Conservation (phyloP, 2,113 vertebrate genomes). For the Prunella fulvescens region DNA sequence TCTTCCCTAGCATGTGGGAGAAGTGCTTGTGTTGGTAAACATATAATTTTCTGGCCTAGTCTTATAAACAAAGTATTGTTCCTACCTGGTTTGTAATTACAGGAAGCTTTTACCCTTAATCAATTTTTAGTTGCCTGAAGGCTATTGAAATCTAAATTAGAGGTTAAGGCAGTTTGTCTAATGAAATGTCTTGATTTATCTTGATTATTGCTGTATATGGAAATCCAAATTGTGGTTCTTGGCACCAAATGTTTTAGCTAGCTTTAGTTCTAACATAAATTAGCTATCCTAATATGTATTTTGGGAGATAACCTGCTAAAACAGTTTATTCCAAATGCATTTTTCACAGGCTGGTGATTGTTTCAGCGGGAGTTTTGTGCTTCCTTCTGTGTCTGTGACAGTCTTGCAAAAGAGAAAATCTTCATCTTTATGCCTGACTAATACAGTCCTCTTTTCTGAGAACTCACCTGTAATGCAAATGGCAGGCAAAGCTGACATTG, state of each 20-base stretch:
- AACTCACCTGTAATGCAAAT: background rate
- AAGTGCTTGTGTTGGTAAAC: background rate
- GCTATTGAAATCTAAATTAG: background rate
- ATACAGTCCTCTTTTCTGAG: background rate
- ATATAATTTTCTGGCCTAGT: background rate
- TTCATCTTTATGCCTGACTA: background rate
- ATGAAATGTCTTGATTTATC: background rate
- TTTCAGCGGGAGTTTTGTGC: background rate
- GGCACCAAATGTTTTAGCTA: background rate
- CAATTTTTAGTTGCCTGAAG: background rate
- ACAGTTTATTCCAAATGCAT: background rate
- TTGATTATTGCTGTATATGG: background rate
- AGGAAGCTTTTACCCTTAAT: slow-evolving; percentile 17
- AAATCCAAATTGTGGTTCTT: background rate
- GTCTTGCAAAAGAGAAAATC: background rate
- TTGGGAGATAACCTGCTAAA: background rate
- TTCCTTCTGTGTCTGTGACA: background rate
- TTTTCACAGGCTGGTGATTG: background rate
- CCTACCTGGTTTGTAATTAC: background rate
- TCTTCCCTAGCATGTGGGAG: background rate
- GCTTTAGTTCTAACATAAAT: background rate
- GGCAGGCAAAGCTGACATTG: background rate
- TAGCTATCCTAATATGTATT: background rate
- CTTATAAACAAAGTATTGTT: background rate
- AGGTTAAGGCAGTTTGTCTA: background rate